Evolutionary conservation across 2,113 vertebrate genomes (phyloP), one percentile per base, ranked within the genome.

Genomic region (Silurus glanis): DNA sequence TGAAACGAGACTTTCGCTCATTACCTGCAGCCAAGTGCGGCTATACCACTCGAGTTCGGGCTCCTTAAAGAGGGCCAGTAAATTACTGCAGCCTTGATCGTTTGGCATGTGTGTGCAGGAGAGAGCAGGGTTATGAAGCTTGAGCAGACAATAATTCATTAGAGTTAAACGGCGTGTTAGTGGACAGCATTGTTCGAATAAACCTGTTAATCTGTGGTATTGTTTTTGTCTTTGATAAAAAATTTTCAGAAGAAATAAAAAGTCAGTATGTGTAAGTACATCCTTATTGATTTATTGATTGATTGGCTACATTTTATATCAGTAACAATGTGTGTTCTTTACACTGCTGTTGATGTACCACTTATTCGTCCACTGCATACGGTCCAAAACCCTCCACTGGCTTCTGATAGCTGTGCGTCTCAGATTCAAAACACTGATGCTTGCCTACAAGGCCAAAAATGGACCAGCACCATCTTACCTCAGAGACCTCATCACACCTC

Each of bases 1-100:
- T 82, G 47, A 89, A 87, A 87, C 72, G 61, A 87, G 85, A 76
- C 82, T 80, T 78, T 83, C 83, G 19, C 58, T 37, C n/a, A 61
- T 83, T 84, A 89, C 88, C 85, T 84, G 82, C 45, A 84, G 78
- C 85, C 69, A 81, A 82, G 62, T 78, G 55, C 85, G 81, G 47
- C 67, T 51, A 79, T 69, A 37, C 23, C 53, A 66, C 86, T 69
- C 16, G 23, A 83, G 85, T 81, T 84, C 59, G 66, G 47, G 25
- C 21, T 21, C 5, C 59, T 58, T 83, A 87, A 87, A 87, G 61
- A 59, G 76, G 83, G 66, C 16, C 83, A 82, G 55, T 82, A 83
- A 67, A 86, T 84, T 80, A 84, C 85, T 59, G 37, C 67, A 66
- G 87, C 67, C 76, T 81, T 81, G 62, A 84, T 86, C 82, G 58